Conservation (phyloP, 1,140 invertebrate species). For the Eriocheir sinensis region DNA sequence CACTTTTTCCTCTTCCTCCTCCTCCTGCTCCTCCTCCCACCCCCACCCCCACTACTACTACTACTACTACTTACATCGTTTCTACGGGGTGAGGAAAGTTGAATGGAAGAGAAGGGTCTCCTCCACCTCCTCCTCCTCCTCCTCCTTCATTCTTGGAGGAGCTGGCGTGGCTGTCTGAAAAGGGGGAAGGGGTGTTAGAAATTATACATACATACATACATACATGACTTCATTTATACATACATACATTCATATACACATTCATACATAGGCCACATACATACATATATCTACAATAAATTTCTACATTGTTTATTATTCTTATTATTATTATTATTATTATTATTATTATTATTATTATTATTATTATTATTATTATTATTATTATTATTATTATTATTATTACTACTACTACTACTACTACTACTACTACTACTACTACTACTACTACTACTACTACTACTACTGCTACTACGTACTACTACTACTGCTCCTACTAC, state of each 20-base stretch:
- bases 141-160: not conserved
- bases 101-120: not conserved
- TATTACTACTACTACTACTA: conserved; percentile 37
- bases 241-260: not conserved
- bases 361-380: not conserved
- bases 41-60: not conserved
- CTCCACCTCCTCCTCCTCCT: not conserved
- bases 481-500: too few species aligned
- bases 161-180: not conserved
- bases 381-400: not conserved
- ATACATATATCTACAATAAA: too few species aligned
- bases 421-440: conserved; percentile 36
- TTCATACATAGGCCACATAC: not conserved
- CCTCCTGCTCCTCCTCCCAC: not conserved
- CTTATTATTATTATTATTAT: conserved; percentile 47
- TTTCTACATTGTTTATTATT: not conserved
- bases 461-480: too few species aligned
- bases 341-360: conserved; percentile 53
- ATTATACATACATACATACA: conserved; percentile 17
- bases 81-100: not conserved
- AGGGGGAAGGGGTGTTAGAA: not conserved
- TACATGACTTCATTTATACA: not conserved
- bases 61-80: conserved; percentile 1
- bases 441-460: conserved; percentile 1
- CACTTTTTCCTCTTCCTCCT: conserved; percentile 19